phyloP scores from a whole-genome alignment of 2,797 vertebrate species.

The Mormyrops boulengeri region DNA sequence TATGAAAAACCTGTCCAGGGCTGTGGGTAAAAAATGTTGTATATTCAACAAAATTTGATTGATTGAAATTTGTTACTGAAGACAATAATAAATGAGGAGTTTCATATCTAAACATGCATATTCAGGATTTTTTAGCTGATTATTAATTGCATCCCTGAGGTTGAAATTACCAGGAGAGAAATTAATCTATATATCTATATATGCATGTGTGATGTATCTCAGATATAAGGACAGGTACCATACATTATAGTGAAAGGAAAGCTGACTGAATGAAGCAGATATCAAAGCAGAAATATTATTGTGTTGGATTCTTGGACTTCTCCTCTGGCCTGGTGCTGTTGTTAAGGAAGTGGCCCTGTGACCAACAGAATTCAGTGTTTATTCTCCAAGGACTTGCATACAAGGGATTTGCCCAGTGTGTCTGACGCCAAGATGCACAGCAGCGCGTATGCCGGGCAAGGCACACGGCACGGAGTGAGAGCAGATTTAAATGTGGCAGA shows the following conservation, averaged over 20 bases:
- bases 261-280: not conserved
- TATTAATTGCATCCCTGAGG: slow-evolving; percentile 5
- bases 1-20: not conserved
- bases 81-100: not conserved
- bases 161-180: not conserved
- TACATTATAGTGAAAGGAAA: not conserved
- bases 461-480: not conserved
- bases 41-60: not conserved
- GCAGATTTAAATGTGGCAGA: not conserved
- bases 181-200: slow-evolving; percentile 1
- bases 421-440: not conserved
- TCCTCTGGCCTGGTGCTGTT: not conserved
- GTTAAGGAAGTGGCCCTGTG: not conserved
- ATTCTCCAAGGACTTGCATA: not conserved
- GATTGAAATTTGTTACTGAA: not conserved
- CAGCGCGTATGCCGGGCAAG: not conserved
- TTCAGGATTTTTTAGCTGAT: not conserved
- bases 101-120: not conserved
- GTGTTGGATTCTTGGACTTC: not conserved
- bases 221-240: not conserved
- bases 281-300: not conserved
- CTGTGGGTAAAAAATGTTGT: not conserved
- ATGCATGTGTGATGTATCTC: not conserved
- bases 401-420: not conserved
- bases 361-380: not conserved